Percentiles rank a stretch among this genome's conserved stretches.
Conservation (phyloP, 2,888 invertebrate species). For the Gastracanthus pulcherrimus region DNA sequence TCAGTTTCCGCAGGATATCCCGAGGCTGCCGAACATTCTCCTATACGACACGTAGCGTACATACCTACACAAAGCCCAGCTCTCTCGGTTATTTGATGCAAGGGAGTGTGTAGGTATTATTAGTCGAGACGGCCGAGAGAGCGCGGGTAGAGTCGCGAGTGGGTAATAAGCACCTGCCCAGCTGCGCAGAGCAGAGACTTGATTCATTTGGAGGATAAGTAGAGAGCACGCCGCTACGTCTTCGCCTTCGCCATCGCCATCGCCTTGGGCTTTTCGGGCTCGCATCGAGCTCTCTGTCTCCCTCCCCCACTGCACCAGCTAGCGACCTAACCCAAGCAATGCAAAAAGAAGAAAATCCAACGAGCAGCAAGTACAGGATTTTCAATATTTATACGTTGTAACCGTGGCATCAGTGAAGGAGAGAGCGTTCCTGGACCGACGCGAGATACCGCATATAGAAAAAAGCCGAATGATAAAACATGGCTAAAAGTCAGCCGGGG, state of each 20-base stretch:
- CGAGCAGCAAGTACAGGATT: slow-evolving; percentile 53
- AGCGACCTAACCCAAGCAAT: slow-evolving; percentile 18
- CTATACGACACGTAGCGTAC: too few relatives aligned
- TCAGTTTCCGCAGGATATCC: neutral
- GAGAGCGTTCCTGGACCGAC: too few relatives aligned
- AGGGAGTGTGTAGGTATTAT: neutral
- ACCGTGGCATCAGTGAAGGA: too few relatives aligned
- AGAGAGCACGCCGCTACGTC: slow-evolving; percentile 69
- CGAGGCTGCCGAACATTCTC: neutral
- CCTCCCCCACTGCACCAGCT: neutral
- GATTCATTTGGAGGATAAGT: slow-evolving; percentile 77
- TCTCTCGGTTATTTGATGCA: neutral
- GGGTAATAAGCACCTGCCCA: slow-evolving; percentile 77
- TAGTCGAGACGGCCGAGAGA: slow-evolving; percentile 32
- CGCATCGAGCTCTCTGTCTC: slow-evolving; percentile 32
- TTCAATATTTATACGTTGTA: too few relatives aligned
- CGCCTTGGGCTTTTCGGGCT: slow-evolving; percentile 69
- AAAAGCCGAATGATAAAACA: too few relatives aligned
- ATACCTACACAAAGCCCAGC: neutral
- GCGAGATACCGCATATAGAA: too few relatives aligned
- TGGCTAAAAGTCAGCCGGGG: slow-evolving; percentile 38
- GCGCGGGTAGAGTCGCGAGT: slow-evolving; percentile 55
- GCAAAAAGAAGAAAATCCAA: slow-evolving; percentile 29
- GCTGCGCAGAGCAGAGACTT: slow-evolving; percentile 69
- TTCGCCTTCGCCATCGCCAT: slow-evolving; percentile 54